Base-by-base conservation (phyloP, 2,113 vertebrate species). In the Gambusia affinis region DNA sequence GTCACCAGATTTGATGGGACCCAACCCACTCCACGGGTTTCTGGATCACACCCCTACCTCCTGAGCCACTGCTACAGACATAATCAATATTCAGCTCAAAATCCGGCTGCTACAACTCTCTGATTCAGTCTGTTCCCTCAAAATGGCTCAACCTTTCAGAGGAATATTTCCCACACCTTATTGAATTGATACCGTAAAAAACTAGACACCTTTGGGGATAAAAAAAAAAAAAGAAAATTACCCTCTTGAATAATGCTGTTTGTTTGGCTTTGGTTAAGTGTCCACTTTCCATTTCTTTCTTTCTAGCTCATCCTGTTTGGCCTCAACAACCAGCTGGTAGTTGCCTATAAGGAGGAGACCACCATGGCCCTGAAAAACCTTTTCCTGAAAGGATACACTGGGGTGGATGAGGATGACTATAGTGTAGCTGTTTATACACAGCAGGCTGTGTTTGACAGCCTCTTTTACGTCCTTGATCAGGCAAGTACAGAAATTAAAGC, bases 291-390 rank as follows among this genome's bases (percentile, higher is more conserved):
- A 0, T 61, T 67, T 63, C 33, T 84, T 62, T 76, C 28, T 76
- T 88, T 51, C 31, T 84, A 99, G 98, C 97, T 99, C 42, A 84
- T 99, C 64, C 91, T 96, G 29, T 99, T 99, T 74, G 98, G 98
- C 65, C 94, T 99, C 83, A 97, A 96, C 91, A 99, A 99, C 90
- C 97, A 99, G 89, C 89, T 97, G 86, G 97, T 99, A 76, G 97
- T 97, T 76, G 94, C 97, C 6, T 99, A 97, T 80, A 99, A 98
- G 90, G 96, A 99, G 78, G 97, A 99, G 84, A 98, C 95, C 79
- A 89, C 86, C 10, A 73, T 96, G 88, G 94, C 97, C 67, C 96
- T 98, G 83, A 99, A 99, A 89, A 96, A 96, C 76, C 83, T 99
- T 4, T 98, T 99, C 90, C 88, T 99, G 85, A 99, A 95, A 91